These are phyloP conservation scores for Dicyrtomina minuta DNA, from an alignment of 2,888 invertebrate genomes.

Conservation along the genomic window DNA sequence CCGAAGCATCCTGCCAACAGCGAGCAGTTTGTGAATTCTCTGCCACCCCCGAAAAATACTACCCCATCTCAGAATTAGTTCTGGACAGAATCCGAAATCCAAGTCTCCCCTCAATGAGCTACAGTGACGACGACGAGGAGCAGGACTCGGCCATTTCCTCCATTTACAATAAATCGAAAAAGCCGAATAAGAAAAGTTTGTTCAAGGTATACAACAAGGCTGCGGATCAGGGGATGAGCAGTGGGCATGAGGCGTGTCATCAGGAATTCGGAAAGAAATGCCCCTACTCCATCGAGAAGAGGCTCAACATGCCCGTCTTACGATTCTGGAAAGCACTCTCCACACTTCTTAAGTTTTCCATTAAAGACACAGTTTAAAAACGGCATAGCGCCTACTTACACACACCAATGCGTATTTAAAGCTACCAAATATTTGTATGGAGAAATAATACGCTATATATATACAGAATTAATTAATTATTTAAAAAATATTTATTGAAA, in stretches of 20 bases:
- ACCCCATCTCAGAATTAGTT: slow-evolving; percentile 52
- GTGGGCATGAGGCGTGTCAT: slow-evolving; percentile 42
- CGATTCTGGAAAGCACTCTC: slow-evolving; percentile 53
- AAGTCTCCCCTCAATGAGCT: slow-evolving; percentile 34
- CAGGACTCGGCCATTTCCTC: not conserved
- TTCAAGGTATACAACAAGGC: slow-evolving; percentile 49
- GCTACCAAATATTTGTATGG: too few species aligned
- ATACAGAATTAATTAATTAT: too few species aligned
- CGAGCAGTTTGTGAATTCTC: slow-evolving; percentile 54
- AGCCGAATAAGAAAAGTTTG: slow-evolving; percentile 37
- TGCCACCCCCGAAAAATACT: slow-evolving; percentile 50
- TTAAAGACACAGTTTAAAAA: slow-evolving; percentile 38
- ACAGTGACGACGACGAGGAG: too few species aligned
- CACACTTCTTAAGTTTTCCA: slow-evolving; percentile 46
- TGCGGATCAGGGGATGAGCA: slow-evolving; percentile 46
- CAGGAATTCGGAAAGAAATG: slow-evolving; percentile 42
- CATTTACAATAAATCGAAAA: slow-evolving; percentile 14
- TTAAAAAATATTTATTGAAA: too few species aligned
- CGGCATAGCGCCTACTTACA: too few species aligned
- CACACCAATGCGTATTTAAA: too few species aligned
- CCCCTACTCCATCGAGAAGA: slow-evolving; percentile 46
- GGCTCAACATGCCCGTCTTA: slow-evolving; percentile 53
- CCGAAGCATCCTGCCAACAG: slow-evolving; percentile 52
- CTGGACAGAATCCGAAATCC: slow-evolving; percentile 45
- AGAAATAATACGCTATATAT: too few species aligned